Evolutionary conservation across 1,140 invertebrate genomes (phyloP).

Genomic region (Drosophila tsacasi): DNA sequence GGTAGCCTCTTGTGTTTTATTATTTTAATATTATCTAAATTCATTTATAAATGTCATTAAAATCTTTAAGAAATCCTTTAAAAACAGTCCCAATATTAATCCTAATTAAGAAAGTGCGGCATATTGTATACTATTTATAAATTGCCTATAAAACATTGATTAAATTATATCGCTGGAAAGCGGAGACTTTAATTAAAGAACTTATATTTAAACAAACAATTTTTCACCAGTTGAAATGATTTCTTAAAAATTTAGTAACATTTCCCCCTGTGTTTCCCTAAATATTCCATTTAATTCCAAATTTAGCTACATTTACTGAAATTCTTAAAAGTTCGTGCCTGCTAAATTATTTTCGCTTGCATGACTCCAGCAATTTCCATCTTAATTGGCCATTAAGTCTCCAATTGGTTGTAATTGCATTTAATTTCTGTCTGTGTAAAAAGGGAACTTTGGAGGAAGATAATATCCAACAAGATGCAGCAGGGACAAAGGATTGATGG

Average conservation of each 20-base stretch:
- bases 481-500: constrained; percentile 27
- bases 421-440: constrained; percentile 23
- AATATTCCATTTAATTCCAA: background rate
- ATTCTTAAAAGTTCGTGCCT: constrained; percentile 3
- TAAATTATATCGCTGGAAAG: too few species aligned
- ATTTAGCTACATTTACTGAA: background rate
- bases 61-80: too few species aligned
- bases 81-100: too few species aligned
- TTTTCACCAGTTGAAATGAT: background rate
- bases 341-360: constrained; percentile 11
- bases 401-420: constrained; percentile 19
- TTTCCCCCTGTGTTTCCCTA: background rate
- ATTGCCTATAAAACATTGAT: too few species aligned
- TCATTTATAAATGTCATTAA: too few species aligned
- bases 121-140: too few species aligned
- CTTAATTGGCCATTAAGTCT: constrained; percentile 15
- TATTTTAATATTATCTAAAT: too few species aligned
- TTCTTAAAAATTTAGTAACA: too few species aligned
- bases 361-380: constrained; percentile 15
- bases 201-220: background rate
- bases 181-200: background rate
- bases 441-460: constrained; percentile 8
- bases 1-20: too few species aligned
- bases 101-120: too few species aligned
- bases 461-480: background rate